Evolutionary conservation across 1,140 invertebrate species (phyloP).

Genomic region (Meloidogyne exigua): DNA sequence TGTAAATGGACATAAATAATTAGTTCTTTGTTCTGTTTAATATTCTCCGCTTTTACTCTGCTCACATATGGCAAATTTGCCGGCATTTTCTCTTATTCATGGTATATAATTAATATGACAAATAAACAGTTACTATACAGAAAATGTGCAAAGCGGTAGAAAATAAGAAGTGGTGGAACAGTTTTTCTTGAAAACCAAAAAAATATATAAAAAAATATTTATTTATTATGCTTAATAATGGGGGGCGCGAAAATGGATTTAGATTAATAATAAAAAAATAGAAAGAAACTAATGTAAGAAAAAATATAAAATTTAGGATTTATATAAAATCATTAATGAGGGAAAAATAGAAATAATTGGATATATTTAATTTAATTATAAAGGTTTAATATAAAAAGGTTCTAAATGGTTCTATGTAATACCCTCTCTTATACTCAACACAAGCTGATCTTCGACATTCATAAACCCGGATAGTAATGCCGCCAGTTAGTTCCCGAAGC

Average conservation of each 20-base stretch:
- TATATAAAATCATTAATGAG: background rate
- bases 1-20: background rate
- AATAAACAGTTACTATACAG: background rate
- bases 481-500: background rate
- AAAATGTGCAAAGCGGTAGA: background rate
- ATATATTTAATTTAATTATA: too few relatives aligned
- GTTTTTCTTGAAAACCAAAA: background rate
- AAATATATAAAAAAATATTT: background rate
- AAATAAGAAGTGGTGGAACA: background rate
- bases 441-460: background rate
- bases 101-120: background rate
- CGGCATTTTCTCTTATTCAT: slow-evolving; percentile 1
- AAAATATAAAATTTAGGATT: background rate
- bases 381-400: background rate
- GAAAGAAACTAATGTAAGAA: background rate
- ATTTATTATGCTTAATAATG: background rate
- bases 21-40: background rate
- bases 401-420: too few relatives aligned
- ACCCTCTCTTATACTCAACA: background rate
- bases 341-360: too few relatives aligned
- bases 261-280: background rate
- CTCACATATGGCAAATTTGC: slow-evolving; percentile 1
- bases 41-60: slow-evolving; percentile 4
- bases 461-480: background rate
- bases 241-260: background rate